A percentile compares a stretch with the other conserved stretches of the same genome.
These are phyloP conservation scores for Tribolium madens DNA, from an alignment of 1,140 invertebrate genomes.

Conservation along the genomic window DNA sequence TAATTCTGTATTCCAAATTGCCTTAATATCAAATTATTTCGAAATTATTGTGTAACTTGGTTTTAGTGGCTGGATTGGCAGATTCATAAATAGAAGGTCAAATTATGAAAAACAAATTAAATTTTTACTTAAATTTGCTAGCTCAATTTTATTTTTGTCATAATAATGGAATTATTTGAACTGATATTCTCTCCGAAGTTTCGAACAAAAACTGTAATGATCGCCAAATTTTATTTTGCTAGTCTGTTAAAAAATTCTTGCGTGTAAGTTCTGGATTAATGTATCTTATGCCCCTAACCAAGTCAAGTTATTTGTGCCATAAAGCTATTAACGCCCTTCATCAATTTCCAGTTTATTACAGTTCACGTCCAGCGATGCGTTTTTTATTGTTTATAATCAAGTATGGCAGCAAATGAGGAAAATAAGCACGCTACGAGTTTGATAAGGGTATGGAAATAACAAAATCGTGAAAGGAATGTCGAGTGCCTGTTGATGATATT, in stretches of 20 bases:
- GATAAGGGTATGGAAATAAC: slow-evolving; percentile 2
- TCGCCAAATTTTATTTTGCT: background rate
- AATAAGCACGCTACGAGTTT: background rate
- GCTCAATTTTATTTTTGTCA: too few relatives aligned
- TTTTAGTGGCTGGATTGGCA: too few relatives aligned
- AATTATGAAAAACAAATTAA: too few relatives aligned
- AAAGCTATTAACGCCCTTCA: background rate
- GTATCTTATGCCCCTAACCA: background rate
- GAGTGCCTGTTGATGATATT: slow-evolving; percentile 27
- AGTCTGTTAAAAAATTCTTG: background rate
- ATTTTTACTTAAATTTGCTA: too few relatives aligned
- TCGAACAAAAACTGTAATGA: background rate
- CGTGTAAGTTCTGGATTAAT: background rate
- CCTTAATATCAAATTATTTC: too few relatives aligned
- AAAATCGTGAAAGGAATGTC: slow-evolving; percentile 10
- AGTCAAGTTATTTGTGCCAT: background rate
- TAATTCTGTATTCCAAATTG: too few relatives aligned
- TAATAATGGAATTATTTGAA: too few relatives aligned
- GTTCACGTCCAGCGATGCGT: background rate
- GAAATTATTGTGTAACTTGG: too few relatives aligned
- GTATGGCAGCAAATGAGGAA: background rate
- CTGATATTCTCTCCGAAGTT: background rate
- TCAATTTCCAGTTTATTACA: background rate
- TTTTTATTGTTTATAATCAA: background rate
- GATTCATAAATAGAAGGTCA: too few relatives aligned